phyloP scores from a whole-genome alignment of 1,140 invertebrate species.

The Alviniconcha marisindica region DNA sequence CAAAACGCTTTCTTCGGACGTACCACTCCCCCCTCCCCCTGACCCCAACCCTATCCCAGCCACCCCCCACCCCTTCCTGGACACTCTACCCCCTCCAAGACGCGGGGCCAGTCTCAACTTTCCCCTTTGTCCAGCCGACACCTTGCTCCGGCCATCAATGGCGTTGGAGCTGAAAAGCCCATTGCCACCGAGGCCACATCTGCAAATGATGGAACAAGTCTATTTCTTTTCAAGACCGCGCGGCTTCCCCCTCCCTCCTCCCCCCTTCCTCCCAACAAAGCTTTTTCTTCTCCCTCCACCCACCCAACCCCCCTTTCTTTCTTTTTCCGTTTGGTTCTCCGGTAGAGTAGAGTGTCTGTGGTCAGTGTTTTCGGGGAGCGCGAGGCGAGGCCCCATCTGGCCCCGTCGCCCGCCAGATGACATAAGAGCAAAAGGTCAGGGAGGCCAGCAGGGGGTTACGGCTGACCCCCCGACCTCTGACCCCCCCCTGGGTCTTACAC shows the following conservation, averaged over 20 bases:
- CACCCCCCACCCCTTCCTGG: neutral
- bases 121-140: slow-evolving; percentile 3
- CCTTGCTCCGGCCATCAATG: too few species aligned
- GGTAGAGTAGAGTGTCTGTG: too few species aligned
- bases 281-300: neutral
- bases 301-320: neutral
- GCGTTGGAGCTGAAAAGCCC: too few species aligned
- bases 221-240: neutral
- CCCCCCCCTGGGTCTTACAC: too few species aligned
- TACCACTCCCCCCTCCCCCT: neutral
- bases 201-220: slow-evolving; percentile 24
- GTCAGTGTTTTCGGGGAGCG: slow-evolving; percentile 8
- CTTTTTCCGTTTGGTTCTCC: neutral
- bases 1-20: slow-evolving; percentile 6
- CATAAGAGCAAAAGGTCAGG: slow-evolving; percentile 40
- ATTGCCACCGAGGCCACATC: neutral
- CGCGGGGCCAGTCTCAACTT: slow-evolving; percentile 2
- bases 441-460: slow-evolving; percentile 32
- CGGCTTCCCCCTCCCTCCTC: neutral
- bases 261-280: neutral
- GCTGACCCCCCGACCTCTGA: neutral
- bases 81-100: neutral
- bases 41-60: neutral
- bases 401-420: slow-evolving; percentile 1
- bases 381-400: slow-evolving; percentile 21